Base-by-base conservation (phyloP, 2,888 invertebrate species). In the Shargacucullia verbasci region DNA sequence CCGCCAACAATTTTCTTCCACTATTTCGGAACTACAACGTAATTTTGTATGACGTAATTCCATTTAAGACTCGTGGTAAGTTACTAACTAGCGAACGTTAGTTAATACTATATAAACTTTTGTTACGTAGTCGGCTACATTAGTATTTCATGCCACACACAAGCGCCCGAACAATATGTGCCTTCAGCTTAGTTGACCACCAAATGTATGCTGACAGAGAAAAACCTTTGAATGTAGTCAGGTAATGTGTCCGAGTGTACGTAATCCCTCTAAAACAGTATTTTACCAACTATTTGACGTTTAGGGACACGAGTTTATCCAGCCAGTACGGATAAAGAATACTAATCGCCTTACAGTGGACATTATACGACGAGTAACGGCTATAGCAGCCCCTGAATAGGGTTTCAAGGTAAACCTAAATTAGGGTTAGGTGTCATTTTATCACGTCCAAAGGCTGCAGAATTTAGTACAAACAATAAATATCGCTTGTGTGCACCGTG, bases 221-320 rank as follows among this genome's bases (percentile, higher is more conserved):
- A 71, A 70, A 58, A 44, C 59, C 59, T 72, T 68, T 60, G 49
- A 56, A 31, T 45, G 50, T 53, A 70, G 59, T 35, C 64, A 62
- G 66, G 60, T 69, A 72, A 56, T 58, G 58, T 45, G 60, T 46
- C 50, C 40, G 37, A 43, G 29, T 59, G 37, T 53, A 53, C 45
- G 54, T 66, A 63, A 72, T 72, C 60, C 56, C 50, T 62, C 49
- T 64, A 68, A 62, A 63, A 69, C 66, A 59, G 69, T 72, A 62
- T 68, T 70, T 70, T 65, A 57, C 54, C 37, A 43, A 53, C 62
- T 58, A 55, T 73, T 68, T 68, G 67, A 73, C 60, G 41, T 73
- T 67, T 70, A 54, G 56, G 62, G 56, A 56, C 50, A 41, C 45
- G 44, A 68, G 59, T 59, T 65, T 65, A 68, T 63, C 55, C 65